Conservation (phyloP, 2,888 invertebrate genomes). For the Harmothoe impar region DNA sequence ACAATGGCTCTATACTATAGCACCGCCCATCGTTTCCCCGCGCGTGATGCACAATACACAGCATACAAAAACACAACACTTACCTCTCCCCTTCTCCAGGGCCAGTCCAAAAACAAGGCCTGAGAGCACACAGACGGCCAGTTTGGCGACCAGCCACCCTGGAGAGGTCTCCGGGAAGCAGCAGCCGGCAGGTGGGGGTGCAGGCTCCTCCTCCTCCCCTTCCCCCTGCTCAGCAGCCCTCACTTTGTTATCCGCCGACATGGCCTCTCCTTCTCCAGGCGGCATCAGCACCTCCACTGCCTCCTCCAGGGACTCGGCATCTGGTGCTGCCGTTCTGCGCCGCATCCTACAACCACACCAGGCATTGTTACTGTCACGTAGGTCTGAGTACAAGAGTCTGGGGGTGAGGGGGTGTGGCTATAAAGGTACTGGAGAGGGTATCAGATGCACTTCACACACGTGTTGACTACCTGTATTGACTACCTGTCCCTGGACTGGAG, state of each 20-base stretch:
- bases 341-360: conserved; percentile 5
- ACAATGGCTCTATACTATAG: too few species aligned
- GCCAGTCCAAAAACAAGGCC: conserved; percentile 70
- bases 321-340: neutral
- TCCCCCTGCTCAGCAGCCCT: neutral
- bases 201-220: neutral
- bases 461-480: too few species aligned
- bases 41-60: too few species aligned
- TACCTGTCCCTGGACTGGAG: neutral
- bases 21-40: too few species aligned
- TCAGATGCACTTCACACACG: too few species aligned
- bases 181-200: neutral
- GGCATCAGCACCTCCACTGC: neutral
- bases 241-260: conserved; percentile 43
- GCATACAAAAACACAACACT: too few species aligned
- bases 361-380: neutral
- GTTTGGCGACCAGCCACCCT: conserved; percentile 13
- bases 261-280: neutral
- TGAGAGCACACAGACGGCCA: conserved; percentile 64
- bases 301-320: neutral
- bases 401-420: neutral
- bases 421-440: neutral
- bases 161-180: conserved; percentile 61
- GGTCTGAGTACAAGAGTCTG: neutral
- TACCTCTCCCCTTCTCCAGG: conserved; percentile 70